Evolutionary conservation across 2,797 vertebrate species (phyloP), one percentile per base, ranked within the genome.

Genomic region (Pitangus sulphuratus): DNA sequence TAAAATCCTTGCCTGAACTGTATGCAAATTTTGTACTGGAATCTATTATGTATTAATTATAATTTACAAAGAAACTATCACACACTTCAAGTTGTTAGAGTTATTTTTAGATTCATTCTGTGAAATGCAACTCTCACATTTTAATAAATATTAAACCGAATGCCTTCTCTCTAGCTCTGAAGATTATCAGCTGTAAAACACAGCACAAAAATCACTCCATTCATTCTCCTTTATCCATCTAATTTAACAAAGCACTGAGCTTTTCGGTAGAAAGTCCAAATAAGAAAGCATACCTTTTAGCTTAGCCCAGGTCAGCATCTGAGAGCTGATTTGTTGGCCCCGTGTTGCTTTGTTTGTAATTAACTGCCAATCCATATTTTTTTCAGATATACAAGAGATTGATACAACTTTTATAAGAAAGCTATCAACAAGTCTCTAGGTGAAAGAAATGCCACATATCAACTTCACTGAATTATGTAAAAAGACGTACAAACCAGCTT

Each of bases 41-140:
- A 44, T 66, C 54, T 69, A 40, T 84, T 92, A 69, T 58, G n/a
- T 66, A 79, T 92, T 89, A 79, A 90, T 90, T 82, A 76, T 53
- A 74, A 82, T 82, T 93, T 86, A 82, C 40, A 87, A 88, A 91
- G 62, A 69, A 92, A 84, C 28, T n/a, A 47, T 76, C 70, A 71
- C 28, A 72, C 18, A 14, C 9, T 91, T 75, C 42, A 82, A 60
- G 12, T 62, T 70, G 37, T 60, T 66, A 58, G 21, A 72, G 64
- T 47, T 89, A 91, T 87, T 76, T 93, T 89, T 80, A 74, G 68
- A 70, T 80, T 62, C 7, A 1, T 70, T 70, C 60, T 89, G 60
- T 44, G 31, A 84, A 84, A 88, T n/a, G 16, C n/a, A 54, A 56
- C 58, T n/a, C 30, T 26, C 28, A 28, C 14, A 26, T 79, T 95